A percentile compares a stretch with the other conserved stretches of the same genome.
Conservation (phyloP, 1,140 invertebrate species). For the Aphaenogaster floridana region DNA sequence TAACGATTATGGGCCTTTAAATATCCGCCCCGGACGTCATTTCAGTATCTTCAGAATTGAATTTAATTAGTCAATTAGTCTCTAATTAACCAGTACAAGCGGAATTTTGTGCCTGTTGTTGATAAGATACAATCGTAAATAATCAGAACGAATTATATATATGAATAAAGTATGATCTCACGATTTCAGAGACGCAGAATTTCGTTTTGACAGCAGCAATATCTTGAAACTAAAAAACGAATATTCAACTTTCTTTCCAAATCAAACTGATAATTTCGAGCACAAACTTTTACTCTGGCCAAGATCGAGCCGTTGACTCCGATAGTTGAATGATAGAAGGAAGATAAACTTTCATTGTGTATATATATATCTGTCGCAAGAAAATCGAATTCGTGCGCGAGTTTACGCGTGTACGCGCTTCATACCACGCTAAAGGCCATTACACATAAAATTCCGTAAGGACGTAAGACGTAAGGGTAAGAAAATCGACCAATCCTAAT, state of each 20-base stretch:
- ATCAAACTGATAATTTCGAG: constrained; percentile 16
- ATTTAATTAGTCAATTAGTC: constrained; percentile 29
- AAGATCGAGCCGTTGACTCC: background rate
- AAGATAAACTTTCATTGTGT: background rate
- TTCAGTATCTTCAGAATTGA: constrained; percentile 14
- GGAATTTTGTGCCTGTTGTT: background rate
- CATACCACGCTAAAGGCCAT: background rate
- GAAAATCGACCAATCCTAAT: too few relatives aligned
- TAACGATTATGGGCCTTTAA: background rate
- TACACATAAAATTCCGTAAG: too few relatives aligned
- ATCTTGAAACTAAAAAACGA: background rate
- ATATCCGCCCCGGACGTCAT: background rate
- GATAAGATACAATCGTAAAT: background rate
- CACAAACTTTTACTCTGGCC: background rate
- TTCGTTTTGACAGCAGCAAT: background rate
- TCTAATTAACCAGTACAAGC: background rate
- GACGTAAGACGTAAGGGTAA: too few relatives aligned
- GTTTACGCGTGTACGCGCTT: background rate
- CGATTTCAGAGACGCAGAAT: background rate
- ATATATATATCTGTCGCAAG: background rate
- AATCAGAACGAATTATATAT: background rate
- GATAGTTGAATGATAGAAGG: background rate
- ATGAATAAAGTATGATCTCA: background rate
- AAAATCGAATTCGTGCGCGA: constrained; percentile 6
- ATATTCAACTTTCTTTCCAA: background rate